phyloP scores from a whole-genome alignment of 2,888 invertebrate species.

The Nomada hirtipes region DNA sequence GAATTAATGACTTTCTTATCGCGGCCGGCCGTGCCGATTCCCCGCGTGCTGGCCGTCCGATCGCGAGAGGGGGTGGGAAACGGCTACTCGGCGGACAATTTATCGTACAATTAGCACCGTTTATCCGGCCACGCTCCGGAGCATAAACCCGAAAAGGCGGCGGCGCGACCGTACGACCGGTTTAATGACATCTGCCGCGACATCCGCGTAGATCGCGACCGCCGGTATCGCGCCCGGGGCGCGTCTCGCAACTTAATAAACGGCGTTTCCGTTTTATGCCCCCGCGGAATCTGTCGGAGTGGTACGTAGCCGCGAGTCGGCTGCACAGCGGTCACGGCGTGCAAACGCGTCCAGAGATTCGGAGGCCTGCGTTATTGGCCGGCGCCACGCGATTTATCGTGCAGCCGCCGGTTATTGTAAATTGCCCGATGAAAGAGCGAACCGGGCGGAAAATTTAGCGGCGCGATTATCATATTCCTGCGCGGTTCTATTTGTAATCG shows the following conservation, averaged over 20 bases:
- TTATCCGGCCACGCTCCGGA: constrained; percentile 69
- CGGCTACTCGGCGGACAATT: constrained; percentile 64
- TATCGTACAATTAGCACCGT: constrained; percentile 77
- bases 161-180: constrained; percentile 71
- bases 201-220: constrained; percentile 50
- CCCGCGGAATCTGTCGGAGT: constrained; percentile 1
- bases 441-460: constrained; percentile 40
- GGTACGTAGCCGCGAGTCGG: constrained; percentile 14
- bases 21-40: constrained; percentile 33
- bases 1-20: constrained; percentile 72
- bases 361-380: constrained; percentile 43
- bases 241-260: constrained; percentile 64
- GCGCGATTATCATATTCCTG: constrained; percentile 43
- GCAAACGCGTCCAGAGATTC: constrained; percentile 38
- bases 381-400: constrained; percentile 56
- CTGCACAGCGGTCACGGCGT: constrained; percentile 12
- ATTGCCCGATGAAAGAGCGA: constrained; percentile 52
- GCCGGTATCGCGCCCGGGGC: constrained; percentile 44
- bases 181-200: constrained; percentile 62
- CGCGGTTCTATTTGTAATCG: constrained; percentile 17
- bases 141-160: constrained; percentile 67
- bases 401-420: constrained; percentile 43
- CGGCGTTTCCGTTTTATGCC: constrained; percentile 2
- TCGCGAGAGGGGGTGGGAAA: constrained; percentile 28
- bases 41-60: constrained; percentile 4